A percentile compares a stretch with the other conserved stretches of the same genome.
Conservation (phyloP, 2,797 vertebrate genomes). For the Stomatorhinus walkeri region DNA sequence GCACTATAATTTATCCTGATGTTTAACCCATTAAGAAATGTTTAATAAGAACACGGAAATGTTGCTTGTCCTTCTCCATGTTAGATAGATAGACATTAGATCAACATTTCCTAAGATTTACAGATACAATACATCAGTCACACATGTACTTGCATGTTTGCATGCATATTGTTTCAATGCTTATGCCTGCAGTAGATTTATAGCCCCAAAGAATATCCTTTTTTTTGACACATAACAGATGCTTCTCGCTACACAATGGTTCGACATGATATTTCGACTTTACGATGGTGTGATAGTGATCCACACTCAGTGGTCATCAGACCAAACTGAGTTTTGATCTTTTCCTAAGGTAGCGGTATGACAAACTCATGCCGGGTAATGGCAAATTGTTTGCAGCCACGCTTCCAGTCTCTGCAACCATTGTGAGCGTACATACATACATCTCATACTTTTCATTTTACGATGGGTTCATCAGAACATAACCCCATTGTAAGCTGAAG, state of each 20-base stretch:
- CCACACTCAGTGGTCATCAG: neutral
- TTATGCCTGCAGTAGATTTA: neutral
- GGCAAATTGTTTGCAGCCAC: neutral
- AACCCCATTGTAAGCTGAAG: neutral
- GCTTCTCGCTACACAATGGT: neutral
- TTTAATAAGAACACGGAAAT: neutral
- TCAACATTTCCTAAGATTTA: slow-evolving; percentile 21
- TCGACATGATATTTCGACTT: neutral
- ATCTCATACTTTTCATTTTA: neutral
- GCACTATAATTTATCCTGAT: neutral
- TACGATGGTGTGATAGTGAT: neutral
- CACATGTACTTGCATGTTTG: neutral
- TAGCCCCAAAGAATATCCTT: neutral
- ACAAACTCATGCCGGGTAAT: neutral
- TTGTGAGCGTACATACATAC: neutral
- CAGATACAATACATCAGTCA: slow-evolving; percentile 34
- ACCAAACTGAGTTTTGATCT: neutral
- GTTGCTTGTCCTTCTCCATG: neutral
- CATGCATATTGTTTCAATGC: slow-evolving; percentile 11
- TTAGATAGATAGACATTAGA: slow-evolving; percentile 17
- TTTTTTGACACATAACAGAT: slow-evolving; percentile 25
- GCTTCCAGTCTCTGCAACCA: neutral
- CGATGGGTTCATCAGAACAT: neutral
- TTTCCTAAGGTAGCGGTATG: neutral
- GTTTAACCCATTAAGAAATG: neutral